Base-by-base conservation (phyloP, 2,888 invertebrate species). In the Cheilosia grossa region DNA sequence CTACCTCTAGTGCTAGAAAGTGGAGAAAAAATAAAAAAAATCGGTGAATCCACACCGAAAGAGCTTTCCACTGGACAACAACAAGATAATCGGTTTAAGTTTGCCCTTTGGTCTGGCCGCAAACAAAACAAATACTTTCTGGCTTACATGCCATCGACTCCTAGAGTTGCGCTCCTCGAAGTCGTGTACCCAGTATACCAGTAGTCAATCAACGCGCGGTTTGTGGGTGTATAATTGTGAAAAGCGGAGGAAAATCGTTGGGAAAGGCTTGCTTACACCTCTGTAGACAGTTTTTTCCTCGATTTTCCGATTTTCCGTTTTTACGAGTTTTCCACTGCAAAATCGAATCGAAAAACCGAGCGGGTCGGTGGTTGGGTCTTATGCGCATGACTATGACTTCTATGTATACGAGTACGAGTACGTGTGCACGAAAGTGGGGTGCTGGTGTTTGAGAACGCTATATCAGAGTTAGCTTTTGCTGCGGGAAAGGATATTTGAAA, bases 81-180 rank as follows among this genome's bases (percentile, higher is more conserved):
- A 77, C 75, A 85, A 77, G 85, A 67, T 85, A 85, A 85, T 85
- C 85, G 85, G 85, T 75, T 85, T 85, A 85, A 81, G 80, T 85
- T 85, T 85, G 80, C 85, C 85, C 85, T 85, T 85, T 85, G 80
- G 85, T 67, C 80, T 80, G 81, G 80, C 75, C 80, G 59, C 85
- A 85, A 80, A 81, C 85, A 85, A 85, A 85, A 81, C 85, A 85
- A 81, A 85, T 85, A 85, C 85, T 80, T 81, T 85, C 80, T 77
- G 85, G 75, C 75, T 80, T 72, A 74, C 80, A 81, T 81, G 61
- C 66, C 75, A 61, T 64, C 74, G 49, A 44, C 58, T 73, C 24
- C 15, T 69, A 33, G 58, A 19, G 17, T 24, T n/a, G 17, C 40
- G 21, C 17, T 17, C 59, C n/a, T 19, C 64, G 30, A 51, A 21